Conservation (phyloP, 2,113 vertebrate genomes). For the Oceanodroma tethys region DNA sequence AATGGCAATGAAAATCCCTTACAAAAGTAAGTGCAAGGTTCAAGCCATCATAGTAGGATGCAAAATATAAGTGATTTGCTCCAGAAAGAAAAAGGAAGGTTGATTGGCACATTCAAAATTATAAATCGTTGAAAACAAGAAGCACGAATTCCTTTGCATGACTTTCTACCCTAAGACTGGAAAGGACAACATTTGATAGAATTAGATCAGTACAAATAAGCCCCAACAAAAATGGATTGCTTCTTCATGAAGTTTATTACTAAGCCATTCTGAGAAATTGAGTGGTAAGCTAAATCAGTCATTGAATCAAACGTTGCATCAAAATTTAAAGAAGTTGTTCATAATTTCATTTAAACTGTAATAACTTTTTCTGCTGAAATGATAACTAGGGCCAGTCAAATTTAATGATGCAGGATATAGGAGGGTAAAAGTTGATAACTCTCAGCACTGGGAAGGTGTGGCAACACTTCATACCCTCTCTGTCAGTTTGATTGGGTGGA, state of each 20-base stretch:
- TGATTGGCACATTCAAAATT: not conserved
- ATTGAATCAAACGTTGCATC: not conserved
- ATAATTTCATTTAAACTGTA: not conserved
- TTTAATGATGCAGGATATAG: not conserved
- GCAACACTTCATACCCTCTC: not conserved
- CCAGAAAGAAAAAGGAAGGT: not conserved
- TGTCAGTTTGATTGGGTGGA: not conserved
- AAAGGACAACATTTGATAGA: not conserved
- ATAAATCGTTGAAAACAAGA: not conserved
- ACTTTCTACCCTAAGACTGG: not conserved
- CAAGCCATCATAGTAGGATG: not conserved
- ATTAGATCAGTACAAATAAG: not conserved
- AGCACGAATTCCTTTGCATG: not conserved
- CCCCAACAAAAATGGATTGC: not conserved
- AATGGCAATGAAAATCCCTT: not conserved
- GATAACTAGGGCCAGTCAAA: not conserved
- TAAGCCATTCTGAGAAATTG: not conserved
- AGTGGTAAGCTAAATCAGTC: not conserved
- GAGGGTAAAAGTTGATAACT: not conserved
- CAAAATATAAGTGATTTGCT: not conserved
- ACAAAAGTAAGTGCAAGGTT: not conserved
- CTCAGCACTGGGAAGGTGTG: not conserved
- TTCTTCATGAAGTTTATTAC: not conserved
- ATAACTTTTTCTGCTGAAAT: not conserved
- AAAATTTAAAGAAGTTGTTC: not conserved